Percentiles rank a stretch among this genome's conserved stretches.
Evolutionary conservation across 2,113 vertebrate genomes (phyloP).

Genomic region (Mesocricetus auratus): DNA sequence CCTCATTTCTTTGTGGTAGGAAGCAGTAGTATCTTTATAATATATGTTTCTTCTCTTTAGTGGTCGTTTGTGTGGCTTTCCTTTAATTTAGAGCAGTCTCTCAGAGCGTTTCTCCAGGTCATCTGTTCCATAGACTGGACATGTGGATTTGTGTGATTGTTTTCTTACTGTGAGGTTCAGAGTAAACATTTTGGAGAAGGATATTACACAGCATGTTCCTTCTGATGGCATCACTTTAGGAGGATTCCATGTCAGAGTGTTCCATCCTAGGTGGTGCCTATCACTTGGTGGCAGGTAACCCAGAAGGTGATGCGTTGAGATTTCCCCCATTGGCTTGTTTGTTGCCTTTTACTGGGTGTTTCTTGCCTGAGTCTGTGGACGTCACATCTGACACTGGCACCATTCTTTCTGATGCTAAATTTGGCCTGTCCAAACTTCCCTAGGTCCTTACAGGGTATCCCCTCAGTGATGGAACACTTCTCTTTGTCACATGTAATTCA

Average conservation of each 20-base stretch:
- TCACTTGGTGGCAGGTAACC: not conserved
- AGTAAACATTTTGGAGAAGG: constrained; percentile 4
- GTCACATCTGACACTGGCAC: constrained; percentile 1
- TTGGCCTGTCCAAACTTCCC: constrained; percentile 5
- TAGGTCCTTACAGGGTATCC: not conserved
- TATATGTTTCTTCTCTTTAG: constrained; percentile 18
- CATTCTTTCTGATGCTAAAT: not conserved
- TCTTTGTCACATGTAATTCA: not conserved
- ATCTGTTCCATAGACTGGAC: not conserved
- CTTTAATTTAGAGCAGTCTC: constrained; percentile 24
- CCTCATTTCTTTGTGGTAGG: not conserved
- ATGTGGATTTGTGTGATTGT: constrained; percentile 7
- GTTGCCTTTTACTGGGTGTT: constrained; percentile 14
- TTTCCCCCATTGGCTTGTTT: not conserved
- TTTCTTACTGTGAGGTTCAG: constrained; percentile 24
- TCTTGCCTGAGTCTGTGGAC: not conserved
- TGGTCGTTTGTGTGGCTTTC: constrained; percentile 29
- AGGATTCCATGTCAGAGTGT: not conserved
- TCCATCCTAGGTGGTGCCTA: not conserved
- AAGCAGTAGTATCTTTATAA: constrained; percentile 7
- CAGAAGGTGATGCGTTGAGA: not conserved
- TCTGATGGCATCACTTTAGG: not conserved
- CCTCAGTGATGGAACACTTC: not conserved
- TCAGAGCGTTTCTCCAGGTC: not conserved
- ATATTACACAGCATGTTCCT: not conserved